Conservation (phyloP, 2,888 invertebrate genomes). For the Drosophila percnosoma region DNA sequence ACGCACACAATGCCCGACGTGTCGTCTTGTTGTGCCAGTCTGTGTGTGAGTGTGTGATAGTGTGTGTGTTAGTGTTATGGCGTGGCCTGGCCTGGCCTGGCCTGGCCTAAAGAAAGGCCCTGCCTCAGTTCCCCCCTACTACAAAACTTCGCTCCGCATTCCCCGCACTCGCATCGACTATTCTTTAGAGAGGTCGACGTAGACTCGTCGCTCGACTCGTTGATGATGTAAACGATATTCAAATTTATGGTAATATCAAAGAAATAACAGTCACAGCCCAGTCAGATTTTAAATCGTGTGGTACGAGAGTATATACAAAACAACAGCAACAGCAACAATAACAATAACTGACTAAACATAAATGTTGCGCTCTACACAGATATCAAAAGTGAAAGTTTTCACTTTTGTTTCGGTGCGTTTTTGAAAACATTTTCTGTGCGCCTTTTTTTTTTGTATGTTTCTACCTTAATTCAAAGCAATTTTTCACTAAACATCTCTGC, state of each 20-base stretch:
- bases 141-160: not conserved
- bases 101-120: slow-evolving; percentile 52
- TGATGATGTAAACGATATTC: slow-evolving; percentile 72
- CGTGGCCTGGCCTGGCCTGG: slow-evolving; percentile 43
- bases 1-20: slow-evolving; percentile 39
- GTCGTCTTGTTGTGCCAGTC: slow-evolving; percentile 25
- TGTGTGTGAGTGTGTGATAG: slow-evolving; percentile 15
- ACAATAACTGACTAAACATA: slow-evolving; percentile 55
- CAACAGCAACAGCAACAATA: slow-evolving; percentile 11
- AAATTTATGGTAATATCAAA: slow-evolving; percentile 69
- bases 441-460: slow-evolving; percentile 6
- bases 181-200: slow-evolving; percentile 51
- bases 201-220: slow-evolving; percentile 18
- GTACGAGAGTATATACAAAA: slow-evolving; percentile 8
- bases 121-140: slow-evolving; percentile 21
- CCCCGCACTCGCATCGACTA: slow-evolving; percentile 29
- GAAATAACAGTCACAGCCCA: slow-evolving; percentile 52
- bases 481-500: slow-evolving; percentile 48
- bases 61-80: slow-evolving; percentile 2
- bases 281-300: slow-evolving; percentile 58
- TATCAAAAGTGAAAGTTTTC: slow-evolving; percentile 71
- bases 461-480: slow-evolving; percentile 48
- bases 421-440: slow-evolving; percentile 36
- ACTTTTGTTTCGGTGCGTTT: slow-evolving; percentile 64
- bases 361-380: slow-evolving; percentile 53